Base-by-base conservation (phyloP, 2,113 vertebrate species). In the Serilophus lunatus region DNA sequence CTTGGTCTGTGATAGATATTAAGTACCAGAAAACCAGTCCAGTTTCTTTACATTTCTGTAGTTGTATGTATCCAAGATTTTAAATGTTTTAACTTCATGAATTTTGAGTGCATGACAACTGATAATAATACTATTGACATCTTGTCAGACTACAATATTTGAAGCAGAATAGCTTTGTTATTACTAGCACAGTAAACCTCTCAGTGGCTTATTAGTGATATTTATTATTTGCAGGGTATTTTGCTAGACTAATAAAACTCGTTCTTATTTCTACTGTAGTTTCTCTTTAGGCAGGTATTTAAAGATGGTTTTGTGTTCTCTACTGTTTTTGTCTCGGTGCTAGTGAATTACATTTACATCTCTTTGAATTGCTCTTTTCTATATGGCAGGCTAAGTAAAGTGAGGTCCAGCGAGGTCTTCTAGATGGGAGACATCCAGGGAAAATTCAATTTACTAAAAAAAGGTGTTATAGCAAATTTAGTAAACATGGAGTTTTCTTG, bases 211-310 rank as follows among this genome's bases (percentile, higher is more conserved):
- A 76, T 78, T 85, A 93, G 38, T 89, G 78, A 59, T 93, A 80
- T 47, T 90, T 95, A 72, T 51, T 95, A 81, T 91, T 95, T 96
- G 77, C 45, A 86, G 28, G n/a, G 33, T 60, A 64, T 92, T 94
- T 96, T 94, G 54, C 77, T 92, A 63, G 60, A 79, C 84, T 86
- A 84, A 54, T 88, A 90, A 93, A 95, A 50, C 26, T 7, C 12
- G 31, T 93, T 94, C 76, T 74, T 86, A 84, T 72, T 96, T 94
- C 45, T 84, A 82, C 66, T 54, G 36, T 82, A 92, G 9, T 53
- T 81, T 68, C 54, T 83, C 42, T 83, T 97, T 80, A 92, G 72
- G 45, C 9, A 24, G 31, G 36, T 89, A 63, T 94, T 96, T 94
- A 92, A 86, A 42, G 36, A 92, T 57, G 45, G 33, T 60, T 83